Base-by-base conservation (phyloP, 2,113 vertebrate genomes). In the Dinomys branickii region DNA sequence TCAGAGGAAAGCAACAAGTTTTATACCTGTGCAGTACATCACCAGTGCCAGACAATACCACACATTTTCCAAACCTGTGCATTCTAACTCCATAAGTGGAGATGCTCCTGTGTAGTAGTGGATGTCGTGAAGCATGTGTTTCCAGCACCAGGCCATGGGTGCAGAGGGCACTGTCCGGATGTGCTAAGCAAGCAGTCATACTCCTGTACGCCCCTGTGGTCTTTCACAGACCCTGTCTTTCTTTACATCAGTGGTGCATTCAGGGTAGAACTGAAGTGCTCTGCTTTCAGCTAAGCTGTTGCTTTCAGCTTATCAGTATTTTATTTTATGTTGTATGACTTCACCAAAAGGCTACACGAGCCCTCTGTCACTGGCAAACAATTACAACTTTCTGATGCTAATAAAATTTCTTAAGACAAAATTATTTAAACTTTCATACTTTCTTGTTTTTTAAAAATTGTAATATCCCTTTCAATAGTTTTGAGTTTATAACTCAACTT, bases 391-490 rank as follows among this genome's bases (percentile, higher is more conserved):
- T 52, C 19, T 35, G 38, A 75, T 30, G 28, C 13, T 84, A 54
- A 16, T 22, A 50, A 30, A 38, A 3, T 65, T 14, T 67, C 61
- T 61, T 35, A 86, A 90, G 35, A 80, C 73, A 52, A 41, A 30
- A 59, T 52, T 65, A 81, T 80, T 83, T 28, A 58, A n/a, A 2
- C 24, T 67, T 78, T 24, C 26, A 28, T 38, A 33, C 35, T 86
- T 85, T 90, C 47, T 82, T 95, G 9, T 24, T 59, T 86, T 58
- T 58, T 58, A n/a, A n/a, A 90, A n/a, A 90, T 58, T 65, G 4
- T 35, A 69, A 28, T 35, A 85, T 54, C 63, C 89, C 63, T 91
- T 63, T 69, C 33, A 82, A 75, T 41, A 38, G 78, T 75, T 80
- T 82, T 44, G 44, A 88, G 13, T 24, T 87, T 80, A 86, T 1